Conservation (phyloP, 2,113 vertebrate species). For the Poecilia latipinna region DNA sequence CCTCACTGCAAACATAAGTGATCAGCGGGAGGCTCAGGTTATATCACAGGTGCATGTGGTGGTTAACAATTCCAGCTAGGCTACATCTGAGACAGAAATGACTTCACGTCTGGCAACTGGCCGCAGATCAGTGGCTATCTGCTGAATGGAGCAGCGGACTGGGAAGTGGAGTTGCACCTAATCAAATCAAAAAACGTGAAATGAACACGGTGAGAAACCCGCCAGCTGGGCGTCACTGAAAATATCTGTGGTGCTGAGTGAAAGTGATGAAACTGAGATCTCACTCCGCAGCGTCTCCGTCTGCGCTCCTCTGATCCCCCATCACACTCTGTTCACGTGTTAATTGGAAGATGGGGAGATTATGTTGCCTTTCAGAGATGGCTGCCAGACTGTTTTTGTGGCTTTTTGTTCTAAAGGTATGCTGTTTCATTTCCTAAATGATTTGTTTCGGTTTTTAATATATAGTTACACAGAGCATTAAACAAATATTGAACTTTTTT, state of each 20-base stretch:
- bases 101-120: slow-evolving; percentile 41
- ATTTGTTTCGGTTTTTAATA: not conserved
- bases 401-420: slow-evolving; percentile 46
- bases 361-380: slow-evolving; percentile 47
- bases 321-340: slow-evolving; percentile 32
- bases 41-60: not conserved
- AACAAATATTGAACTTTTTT: not conserved
- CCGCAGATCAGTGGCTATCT: slow-evolving; percentile 12
- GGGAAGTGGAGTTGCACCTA: slow-evolving; percentile 42
- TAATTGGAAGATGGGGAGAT: slow-evolving; percentile 72
- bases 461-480: not conserved
- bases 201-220: slow-evolving; percentile 22
- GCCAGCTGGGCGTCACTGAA: slow-evolving; percentile 40
- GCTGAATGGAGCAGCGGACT: slow-evolving; percentile 31
- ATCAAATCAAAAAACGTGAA: slow-evolving; percentile 55
- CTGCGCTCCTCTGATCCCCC: slow-evolving; percentile 10
- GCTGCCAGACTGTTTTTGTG: slow-evolving; percentile 62
- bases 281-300: slow-evolving; percentile 18
- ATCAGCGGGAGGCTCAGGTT: slow-evolving; percentile 31
- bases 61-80: slow-evolving; percentile 26
- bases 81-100: slow-evolving; percentile 8
- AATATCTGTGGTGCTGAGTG: slow-evolving; percentile 41
- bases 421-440: slow-evolving; percentile 19
- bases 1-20: slow-evolving; percentile 25
- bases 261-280: slow-evolving; percentile 48